phyloP scores from a whole-genome alignment of 2,888 invertebrate genomes.

The Pyralis farinalis region DNA sequence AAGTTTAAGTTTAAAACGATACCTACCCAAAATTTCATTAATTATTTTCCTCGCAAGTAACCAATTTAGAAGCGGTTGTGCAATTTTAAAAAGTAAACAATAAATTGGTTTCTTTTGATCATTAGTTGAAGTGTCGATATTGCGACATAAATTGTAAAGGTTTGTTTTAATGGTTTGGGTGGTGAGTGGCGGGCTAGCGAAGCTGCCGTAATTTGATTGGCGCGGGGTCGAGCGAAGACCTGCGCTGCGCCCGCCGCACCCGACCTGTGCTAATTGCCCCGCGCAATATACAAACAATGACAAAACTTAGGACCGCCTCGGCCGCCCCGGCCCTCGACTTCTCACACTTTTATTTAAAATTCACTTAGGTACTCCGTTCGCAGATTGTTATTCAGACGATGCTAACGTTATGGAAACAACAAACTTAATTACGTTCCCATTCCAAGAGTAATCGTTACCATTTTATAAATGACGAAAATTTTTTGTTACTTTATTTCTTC shows the following conservation, averaged over 20 bases:
- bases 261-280: constrained; percentile 73
- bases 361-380: constrained; percentile 61
- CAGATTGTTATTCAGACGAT: constrained; percentile 69
- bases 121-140: constrained; percentile 65
- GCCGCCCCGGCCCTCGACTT: constrained; percentile 56
- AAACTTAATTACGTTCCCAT: constrained; percentile 62
- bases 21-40: not conserved
- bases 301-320: constrained; percentile 67
- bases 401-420: constrained; percentile 59
- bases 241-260: constrained; percentile 46
- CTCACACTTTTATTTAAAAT: constrained; percentile 76
- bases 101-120: constrained; percentile 35
- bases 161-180: constrained; percentile 53
- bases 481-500: not conserved
- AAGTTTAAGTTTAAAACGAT: too few relatives aligned
- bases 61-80: constrained; percentile 2
- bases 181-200: constrained; percentile 47
- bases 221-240: constrained; percentile 42
- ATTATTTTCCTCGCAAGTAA: not conserved
- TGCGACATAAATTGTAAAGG: constrained; percentile 49
- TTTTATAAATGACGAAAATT: constrained; percentile 8
- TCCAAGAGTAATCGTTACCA: constrained; percentile 13
- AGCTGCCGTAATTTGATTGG: constrained; percentile 69
- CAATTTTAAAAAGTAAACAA: constrained; percentile 3
- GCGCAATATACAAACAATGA: constrained; percentile 78